Base-by-base conservation (phyloP, 2,888 invertebrate genomes). In the Xestia c-nigrum region DNA sequence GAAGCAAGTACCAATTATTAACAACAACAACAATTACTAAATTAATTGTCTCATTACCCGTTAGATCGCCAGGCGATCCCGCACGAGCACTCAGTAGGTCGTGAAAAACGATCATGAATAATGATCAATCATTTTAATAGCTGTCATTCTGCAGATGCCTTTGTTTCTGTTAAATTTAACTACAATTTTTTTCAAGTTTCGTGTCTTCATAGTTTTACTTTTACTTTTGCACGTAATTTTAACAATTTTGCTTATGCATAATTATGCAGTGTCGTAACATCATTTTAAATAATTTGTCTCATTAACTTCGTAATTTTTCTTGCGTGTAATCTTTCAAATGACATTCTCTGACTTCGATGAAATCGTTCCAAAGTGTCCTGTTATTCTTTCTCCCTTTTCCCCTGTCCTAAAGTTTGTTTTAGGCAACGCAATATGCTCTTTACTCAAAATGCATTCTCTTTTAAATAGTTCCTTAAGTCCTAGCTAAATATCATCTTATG, bases 31-130 rank as follows among this genome's bases (percentile, higher is more conserved):
- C 31, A 31, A 31, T 31, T 31, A 31, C 31, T 31, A 31, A 31
- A 31, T 31, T 31, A 0, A 57, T 68, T 79, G 72, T 71, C 79
- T 76, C 74, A 65, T 76, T 38, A 75, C 14, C n/a, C 43, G 57
- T 16, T 10, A 72, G 31, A 73, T 31, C 46, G 69, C 47, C 47
- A 38, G 14, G 63, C 61, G 24, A 67, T 79, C 52, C 61, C n/a
- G 46, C 75, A 84, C 72, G 76, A 76, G 63, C 70, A 12, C 61
- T 66, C 40, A 76, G 63, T 80, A 76, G 66, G 69, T 77, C 67
- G 76, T 84, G 69, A 77, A 84, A 81, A 75, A 73, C 72, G 38
- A 47, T 40, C 68, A 73, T 73, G 16, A 80, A 64, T 73, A 55
- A 61, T 66, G 61, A 50, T 64, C 43, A 69, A 50, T 66, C 47